Conservation (phyloP, 2,888 invertebrate genomes). For the Euzophera pinguis region DNA sequence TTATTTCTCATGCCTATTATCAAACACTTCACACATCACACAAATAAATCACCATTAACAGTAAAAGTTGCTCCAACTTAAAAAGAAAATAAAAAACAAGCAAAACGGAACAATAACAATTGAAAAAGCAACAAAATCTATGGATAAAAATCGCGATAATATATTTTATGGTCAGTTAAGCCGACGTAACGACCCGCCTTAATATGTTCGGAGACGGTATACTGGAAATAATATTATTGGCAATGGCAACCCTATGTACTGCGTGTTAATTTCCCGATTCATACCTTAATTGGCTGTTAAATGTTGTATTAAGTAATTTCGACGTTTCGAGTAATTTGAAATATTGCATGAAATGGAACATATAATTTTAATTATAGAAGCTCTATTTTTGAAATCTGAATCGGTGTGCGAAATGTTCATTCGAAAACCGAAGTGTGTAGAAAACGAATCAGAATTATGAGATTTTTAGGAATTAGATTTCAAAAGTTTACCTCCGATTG, state of each 20-base stretch:
- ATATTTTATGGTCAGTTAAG: constrained; percentile 22
- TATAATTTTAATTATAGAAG: too few relatives aligned
- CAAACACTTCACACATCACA: too few relatives aligned
- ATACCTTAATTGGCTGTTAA: constrained; percentile 36
- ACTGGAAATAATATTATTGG: constrained; percentile 38
- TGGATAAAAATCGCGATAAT: constrained; percentile 17
- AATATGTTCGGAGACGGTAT: constrained; percentile 23
- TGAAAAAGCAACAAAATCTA: constrained; percentile 16
- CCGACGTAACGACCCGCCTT: constrained; percentile 29
- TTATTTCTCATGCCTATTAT: too few relatives aligned
- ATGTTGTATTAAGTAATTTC: constrained; percentile 13
- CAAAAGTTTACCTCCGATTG: too few relatives aligned
- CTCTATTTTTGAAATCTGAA: too few relatives aligned
- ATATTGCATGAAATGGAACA: neutral
- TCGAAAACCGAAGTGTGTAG: too few relatives aligned
- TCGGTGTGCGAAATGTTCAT: too few relatives aligned
- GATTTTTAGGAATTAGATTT: too few relatives aligned
- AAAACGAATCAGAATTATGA: too few relatives aligned
- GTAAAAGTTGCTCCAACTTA: neutral
- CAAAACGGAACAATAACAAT: constrained; percentile 16
- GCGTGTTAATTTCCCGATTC: constrained; percentile 43
- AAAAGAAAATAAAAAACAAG: neutral
- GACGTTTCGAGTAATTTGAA: neutral
- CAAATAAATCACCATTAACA: neutral
- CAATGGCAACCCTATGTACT: constrained; percentile 24